These are phyloP conservation scores for Sula dactylatra DNA, from an alignment of 2,113 vertebrate species.

Conservation along the genomic window DNA sequence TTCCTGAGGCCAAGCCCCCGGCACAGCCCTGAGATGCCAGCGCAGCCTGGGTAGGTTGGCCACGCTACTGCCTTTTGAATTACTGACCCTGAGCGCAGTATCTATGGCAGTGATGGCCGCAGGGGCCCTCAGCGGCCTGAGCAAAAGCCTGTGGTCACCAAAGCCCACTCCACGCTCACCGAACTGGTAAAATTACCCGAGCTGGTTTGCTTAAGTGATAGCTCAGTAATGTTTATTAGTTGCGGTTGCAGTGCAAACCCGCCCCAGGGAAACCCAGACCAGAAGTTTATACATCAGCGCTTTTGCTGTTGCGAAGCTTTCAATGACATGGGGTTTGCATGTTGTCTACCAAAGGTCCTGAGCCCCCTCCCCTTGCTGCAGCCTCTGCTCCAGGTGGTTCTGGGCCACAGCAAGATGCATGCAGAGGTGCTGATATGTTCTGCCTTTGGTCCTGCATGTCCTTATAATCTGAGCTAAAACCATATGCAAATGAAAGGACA, in stretches of 20 bases:
- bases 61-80: neutral
- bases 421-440: neutral
- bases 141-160: neutral
- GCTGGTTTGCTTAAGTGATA: neutral
- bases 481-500: neutral
- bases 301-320: neutral
- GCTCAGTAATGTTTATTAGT: neutral
- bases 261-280: neutral
- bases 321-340: fast-evolving
- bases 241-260: neutral
- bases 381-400: neutral
- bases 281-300: neutral
- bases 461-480: neutral
- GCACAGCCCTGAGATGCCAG: neutral
- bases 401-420: neutral
- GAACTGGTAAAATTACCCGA: neutral
- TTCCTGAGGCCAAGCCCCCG: neutral
- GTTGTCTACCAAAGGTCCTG: neutral
- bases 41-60: neutral
- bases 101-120: neutral
- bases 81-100: neutral
- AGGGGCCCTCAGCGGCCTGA: neutral
- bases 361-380: neutral
- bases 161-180: neutral
- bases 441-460: neutral